Percentiles rank a stretch among this genome's conserved stretches.
Evolutionary conservation across 2,113 vertebrate species (phyloP).

Genomic region (Theropithecus gelada): DNA sequence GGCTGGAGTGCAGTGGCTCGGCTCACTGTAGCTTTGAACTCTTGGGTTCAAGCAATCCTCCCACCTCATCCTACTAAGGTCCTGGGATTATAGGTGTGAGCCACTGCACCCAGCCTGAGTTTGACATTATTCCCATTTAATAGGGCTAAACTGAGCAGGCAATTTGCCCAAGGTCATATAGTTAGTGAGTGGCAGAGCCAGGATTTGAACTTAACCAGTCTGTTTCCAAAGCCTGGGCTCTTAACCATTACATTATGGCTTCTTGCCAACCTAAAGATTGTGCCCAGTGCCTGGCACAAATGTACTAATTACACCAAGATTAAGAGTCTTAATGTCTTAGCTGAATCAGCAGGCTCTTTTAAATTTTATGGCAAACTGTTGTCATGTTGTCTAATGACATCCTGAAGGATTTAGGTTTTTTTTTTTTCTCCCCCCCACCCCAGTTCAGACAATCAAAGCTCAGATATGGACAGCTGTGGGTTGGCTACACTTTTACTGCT

Average conservation of each 20-base stretch:
- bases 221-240: not conserved
- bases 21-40: too few species aligned
- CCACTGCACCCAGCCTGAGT: too few species aligned
- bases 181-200: not conserved
- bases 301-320: not conserved
- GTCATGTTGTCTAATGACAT: not conserved
- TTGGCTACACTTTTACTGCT: not conserved
- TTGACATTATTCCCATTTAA: not conserved
- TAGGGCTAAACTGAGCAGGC: not conserved
- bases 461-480: not conserved
- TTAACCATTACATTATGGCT: not conserved
- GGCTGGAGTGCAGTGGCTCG: too few species aligned
- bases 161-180: not conserved
- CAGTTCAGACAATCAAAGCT: not conserved
- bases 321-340: not conserved
- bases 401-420: not conserved
- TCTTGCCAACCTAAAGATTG: not conserved
- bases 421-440: not conserved
- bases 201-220: not conserved
- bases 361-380: not conserved
- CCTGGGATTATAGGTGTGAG: too few species aligned
- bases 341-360: not conserved
- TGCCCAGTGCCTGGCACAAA: not conserved
- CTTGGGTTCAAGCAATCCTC: too few species aligned
- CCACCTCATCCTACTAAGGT: too few species aligned